Percentiles rank a stretch among this genome's conserved stretches.
Evolutionary conservation across 2,888 invertebrate genomes (phyloP).

Genomic region (Minunthozetes semirufus): DNA sequence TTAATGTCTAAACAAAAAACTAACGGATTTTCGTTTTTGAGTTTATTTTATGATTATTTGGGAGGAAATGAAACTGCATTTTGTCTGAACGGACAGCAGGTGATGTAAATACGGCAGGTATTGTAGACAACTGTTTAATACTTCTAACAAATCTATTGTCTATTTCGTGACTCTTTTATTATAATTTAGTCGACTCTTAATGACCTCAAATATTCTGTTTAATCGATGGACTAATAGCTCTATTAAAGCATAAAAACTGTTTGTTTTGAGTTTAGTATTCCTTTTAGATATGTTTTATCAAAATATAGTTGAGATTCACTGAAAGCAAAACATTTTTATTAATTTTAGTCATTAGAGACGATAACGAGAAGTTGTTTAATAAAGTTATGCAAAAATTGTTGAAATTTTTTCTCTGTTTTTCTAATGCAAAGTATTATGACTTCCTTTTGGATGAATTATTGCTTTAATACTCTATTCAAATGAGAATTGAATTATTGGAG

Average conservation of each 20-base stretch:
- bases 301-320: not conserved
- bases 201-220: slow-evolving; percentile 5
- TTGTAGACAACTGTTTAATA: not conserved
- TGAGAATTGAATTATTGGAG: not conserved
- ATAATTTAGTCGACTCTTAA: not conserved
- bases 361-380: too few species aligned
- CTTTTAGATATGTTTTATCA: not conserved
- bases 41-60: not conserved
- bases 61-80: not conserved
- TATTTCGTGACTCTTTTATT: slow-evolving; percentile 9
- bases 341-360: too few species aligned
- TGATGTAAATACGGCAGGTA: not conserved
- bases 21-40: slow-evolving; percentile 7
- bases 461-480: not conserved
- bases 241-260: not conserved
- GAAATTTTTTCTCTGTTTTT: too few species aligned
- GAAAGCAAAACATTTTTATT: too few species aligned
- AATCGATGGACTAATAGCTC: slow-evolving; percentile 21
- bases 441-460: too few species aligned
- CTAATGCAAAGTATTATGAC: too few species aligned
- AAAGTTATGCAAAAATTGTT: too few species aligned
- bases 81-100: not conserved
- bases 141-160: not conserved
- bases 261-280: not conserved
- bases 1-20: not conserved